Evolutionary conservation across 2,888 invertebrate genomes (phyloP), one percentile per base, ranked within the genome.

Genomic region (Galerucella calmariensis): DNA sequence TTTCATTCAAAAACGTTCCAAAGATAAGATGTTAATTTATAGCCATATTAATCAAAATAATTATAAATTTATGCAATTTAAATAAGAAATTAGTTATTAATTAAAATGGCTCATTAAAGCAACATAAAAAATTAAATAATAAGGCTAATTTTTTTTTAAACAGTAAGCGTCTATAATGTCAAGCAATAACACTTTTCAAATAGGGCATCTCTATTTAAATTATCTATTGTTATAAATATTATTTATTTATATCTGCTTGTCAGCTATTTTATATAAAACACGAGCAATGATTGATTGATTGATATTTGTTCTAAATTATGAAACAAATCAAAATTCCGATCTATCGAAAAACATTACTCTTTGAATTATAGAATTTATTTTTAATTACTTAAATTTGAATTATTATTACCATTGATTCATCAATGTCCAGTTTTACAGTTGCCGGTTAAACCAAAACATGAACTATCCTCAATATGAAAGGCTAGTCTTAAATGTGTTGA

Each of bases 71-170:
- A 27, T 61, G 61, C 61, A 61, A 35, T 35, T 12, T 27, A 61
- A 61, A 27, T 61, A 61, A 35, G n/a, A 61, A 24, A 61, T 27
- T 59, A 59, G n/a, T 61, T 56, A 56, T 16, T 14, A 48, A 48
- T 48, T 48, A 48, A 14, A 16, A 12, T 14, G 6, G 61, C 35
- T 61, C 2, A 61, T 61, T 61, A 35, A 35, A 61, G 35, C 61
- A 27, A 27, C 16, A 56, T 56, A 3, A 56, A 56, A 6, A 20
- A 56, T 56, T 2, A 56, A 56, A 56, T 56, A 56, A 56, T 56
- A 2, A 20, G 16, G 2, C 20, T 56, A 2, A 10, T 5, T 20
- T 56, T 56, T 20, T 20, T 14, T 6, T 3, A n/a, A 53, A 53
- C 9, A 20, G 0, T n/a, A 9, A 56, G 9, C 20, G 20, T 20